A percentile compares a stretch with the other conserved stretches of the same genome.
These are phyloP conservation scores for Aviceda leuphotes DNA, from an alignment of 2,797 vertebrate species.

Conservation along the genomic window DNA sequence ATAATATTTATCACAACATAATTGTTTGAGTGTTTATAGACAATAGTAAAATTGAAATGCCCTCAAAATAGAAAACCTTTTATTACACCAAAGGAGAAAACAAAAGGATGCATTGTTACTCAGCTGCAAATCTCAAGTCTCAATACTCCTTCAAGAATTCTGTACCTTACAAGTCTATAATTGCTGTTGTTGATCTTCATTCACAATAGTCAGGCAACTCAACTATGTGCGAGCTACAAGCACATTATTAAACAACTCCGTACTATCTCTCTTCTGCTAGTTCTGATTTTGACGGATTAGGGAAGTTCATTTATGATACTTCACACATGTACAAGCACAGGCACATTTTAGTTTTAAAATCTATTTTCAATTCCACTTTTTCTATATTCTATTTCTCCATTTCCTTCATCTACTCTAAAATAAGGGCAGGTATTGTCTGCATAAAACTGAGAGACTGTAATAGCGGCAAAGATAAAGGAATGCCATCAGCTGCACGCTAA, in stretches of 20 bases:
- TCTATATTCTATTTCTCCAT: not conserved
- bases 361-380: not conserved
- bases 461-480: not conserved
- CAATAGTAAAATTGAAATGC: not conserved
- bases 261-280: not conserved
- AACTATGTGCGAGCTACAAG: fast-evolving
- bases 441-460: not conserved
- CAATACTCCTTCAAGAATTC: not conserved
- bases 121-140: not conserved
- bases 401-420: not conserved
- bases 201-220: not conserved
- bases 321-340: not conserved
- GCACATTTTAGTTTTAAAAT: not conserved
- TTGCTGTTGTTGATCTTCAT: not conserved
- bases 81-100: not conserved
- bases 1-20: not conserved
- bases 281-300: not conserved
- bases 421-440: not conserved
- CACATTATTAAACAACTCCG: not conserved
- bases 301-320: not conserved
- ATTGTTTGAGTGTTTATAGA: not conserved
- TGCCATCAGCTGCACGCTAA: not conserved
- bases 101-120: not conserved
- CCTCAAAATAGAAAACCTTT: not conserved
- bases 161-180: not conserved